Evolutionary conservation across 2,888 invertebrate genomes (phyloP).

Genomic region (Perdita meconis): DNA sequence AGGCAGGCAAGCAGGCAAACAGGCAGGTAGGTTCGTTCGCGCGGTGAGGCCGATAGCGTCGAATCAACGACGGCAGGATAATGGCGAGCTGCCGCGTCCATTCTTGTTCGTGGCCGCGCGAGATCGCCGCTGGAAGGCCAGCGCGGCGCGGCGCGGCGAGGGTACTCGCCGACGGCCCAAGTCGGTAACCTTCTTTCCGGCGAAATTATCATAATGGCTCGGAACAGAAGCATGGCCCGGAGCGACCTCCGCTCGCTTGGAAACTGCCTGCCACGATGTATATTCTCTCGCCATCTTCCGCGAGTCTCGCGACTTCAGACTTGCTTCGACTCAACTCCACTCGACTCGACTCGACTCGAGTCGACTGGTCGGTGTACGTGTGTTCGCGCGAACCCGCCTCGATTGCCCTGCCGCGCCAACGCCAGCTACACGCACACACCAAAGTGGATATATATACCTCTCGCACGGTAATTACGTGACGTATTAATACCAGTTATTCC

Average conservation of each 20-base stretch:
- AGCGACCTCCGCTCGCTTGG: constrained; percentile 73
- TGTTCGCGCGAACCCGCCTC: constrained; percentile 41
- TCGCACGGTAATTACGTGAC: constrained; percentile 81
- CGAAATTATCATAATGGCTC: constrained; percentile 83
- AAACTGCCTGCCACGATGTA: constrained; percentile 63
- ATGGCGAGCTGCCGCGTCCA: constrained; percentile 44
- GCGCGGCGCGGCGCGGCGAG: constrained; percentile 39
- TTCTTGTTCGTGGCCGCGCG: constrained; percentile 44
- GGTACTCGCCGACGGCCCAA: constrained; percentile 58
- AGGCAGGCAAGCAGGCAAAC: background rate
- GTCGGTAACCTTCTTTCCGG: constrained; percentile 81
- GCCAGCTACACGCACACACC: constrained; percentile 66
- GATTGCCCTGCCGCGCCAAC: constrained; percentile 53
- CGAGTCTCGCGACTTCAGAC: constrained; percentile 47
- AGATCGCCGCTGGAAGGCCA: constrained; percentile 36
- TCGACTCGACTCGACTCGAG: constrained; percentile 6
- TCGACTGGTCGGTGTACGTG: constrained; percentile 21
- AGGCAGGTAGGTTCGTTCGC: background rate
- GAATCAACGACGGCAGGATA: constrained; percentile 55
- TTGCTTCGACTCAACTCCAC: background rate
- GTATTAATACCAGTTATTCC: constrained; percentile 83
- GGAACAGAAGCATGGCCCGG: constrained; percentile 82
- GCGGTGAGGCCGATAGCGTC: constrained; percentile 44
- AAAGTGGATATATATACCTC: constrained; percentile 53
- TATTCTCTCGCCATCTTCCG: constrained; percentile 63